A percentile compares a stretch with the other conserved stretches of the same genome.
Conservation (phyloP, 2,113 vertebrate genomes). For the Sapayoa aenigma region DNA sequence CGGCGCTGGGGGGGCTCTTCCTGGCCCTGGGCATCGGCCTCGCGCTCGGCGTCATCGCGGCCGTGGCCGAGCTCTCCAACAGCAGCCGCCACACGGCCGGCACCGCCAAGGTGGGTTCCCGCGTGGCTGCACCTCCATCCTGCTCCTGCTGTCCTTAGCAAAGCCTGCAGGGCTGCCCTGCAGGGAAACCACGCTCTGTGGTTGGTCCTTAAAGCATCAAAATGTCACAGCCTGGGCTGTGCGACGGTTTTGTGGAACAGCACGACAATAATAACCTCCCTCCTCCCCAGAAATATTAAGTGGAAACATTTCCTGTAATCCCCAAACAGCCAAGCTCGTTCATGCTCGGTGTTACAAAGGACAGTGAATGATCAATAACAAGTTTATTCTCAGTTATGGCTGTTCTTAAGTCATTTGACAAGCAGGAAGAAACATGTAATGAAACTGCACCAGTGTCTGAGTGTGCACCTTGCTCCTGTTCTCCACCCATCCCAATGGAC, state of each 20-base stretch:
- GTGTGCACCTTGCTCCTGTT: not conserved
- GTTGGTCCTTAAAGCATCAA: not conserved
- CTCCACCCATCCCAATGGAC: accelerated
- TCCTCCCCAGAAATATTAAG: accelerated
- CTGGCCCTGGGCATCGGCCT: constrained; percentile 82
- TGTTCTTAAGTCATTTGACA: not conserved
- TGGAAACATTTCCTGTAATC: not conserved
- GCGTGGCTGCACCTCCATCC: too few relatives aligned
- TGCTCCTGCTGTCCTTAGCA: too few relatives aligned
- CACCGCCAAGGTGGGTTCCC: constrained; percentile 73
- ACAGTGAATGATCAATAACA: not conserved
- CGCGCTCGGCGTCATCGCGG: constrained; percentile 72
- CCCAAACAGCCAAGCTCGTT: not conserved
- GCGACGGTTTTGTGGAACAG: not conserved
- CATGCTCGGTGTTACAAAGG: not conserved
- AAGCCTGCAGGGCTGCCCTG: too few relatives aligned
- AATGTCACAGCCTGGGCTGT: too few relatives aligned
- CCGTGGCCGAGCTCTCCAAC: constrained; percentile 79
- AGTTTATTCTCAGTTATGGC: not conserved
- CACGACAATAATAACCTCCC: accelerated
- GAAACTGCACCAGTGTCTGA: not conserved
- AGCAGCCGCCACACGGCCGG: constrained; percentile 75
- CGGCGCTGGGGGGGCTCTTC: constrained; percentile 79
- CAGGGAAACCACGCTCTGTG: too few relatives aligned
- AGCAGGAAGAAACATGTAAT: not conserved